Evolutionary conservation across 2,113 vertebrate genomes (phyloP), one percentile per base, ranked within the genome.

Genomic region (Onychostoma macrolepis): DNA sequence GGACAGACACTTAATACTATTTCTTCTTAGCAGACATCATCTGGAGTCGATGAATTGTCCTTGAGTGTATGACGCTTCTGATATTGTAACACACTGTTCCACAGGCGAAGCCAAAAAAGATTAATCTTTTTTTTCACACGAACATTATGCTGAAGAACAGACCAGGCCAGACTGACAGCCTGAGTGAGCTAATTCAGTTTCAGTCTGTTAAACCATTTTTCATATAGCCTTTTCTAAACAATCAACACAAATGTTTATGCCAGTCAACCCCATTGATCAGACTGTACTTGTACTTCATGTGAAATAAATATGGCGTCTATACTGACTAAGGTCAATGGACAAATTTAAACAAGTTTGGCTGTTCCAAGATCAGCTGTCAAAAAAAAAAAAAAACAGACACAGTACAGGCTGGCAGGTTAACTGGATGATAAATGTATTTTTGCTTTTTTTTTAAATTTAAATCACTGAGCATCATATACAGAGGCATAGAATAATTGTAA

Each of bases 341-440:
- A 72, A 38, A 11, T 1, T 1, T 33, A 75, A 43, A 38, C 4
- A 43, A 45, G 24, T n/a, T 45, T 45, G 6, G 41, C 45, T 19
- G 3, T 50, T 50, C 33, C 21, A 58, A 61, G 6, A 38, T 61
- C 24, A 84, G 38, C 28, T 8, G 2, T 28, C 38, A 78, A 53
- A 56, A 71, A n/a, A n/a, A 15, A 5, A 43, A 17, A 15, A 45
- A 53, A 41, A 41, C 38, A 41, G 4, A 53, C 10, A 83, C 43
- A 75, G 87, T 33, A 87, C 83, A 28, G 38, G 30, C 45, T 67
- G 53, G 33, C 9, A 71, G 75, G 86, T 87, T 67, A 78, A 86
- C 69, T 80, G 86, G 86, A 88, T 74, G 85, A 83, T 87, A 87
- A 80, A 87, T 89, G 89, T 89, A 87, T 89, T 86, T 50, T 87